Evolutionary conservation across 2,113 vertebrate species (phyloP).

Genomic region (Myrmecophaga tridactyla): DNA sequence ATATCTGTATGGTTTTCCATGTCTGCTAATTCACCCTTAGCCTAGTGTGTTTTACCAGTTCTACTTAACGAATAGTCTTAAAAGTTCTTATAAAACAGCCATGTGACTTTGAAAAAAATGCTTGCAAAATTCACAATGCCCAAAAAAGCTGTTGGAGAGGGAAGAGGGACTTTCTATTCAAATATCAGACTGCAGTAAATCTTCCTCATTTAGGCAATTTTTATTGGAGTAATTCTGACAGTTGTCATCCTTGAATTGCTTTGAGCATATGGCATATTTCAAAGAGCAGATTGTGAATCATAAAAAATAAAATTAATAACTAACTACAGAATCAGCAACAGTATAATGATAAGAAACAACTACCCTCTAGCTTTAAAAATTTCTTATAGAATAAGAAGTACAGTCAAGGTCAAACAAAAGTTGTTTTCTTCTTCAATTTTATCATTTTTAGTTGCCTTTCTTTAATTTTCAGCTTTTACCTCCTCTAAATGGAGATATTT

Average conservation of each 20-base stretch:
- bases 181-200: slow-evolving; percentile 91
- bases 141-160: slow-evolving; percentile 68
- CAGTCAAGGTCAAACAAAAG: slow-evolving; percentile 89
- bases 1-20: slow-evolving; percentile 68
- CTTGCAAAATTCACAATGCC: slow-evolving; percentile 72
- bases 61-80: slow-evolving; percentile 67
- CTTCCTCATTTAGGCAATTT: slow-evolving; percentile 94
- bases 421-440: slow-evolving; percentile 72
- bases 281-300: slow-evolving; percentile 96
- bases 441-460: slow-evolving; percentile 57
- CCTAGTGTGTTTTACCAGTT: slow-evolving; percentile 52
- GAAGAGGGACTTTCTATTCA: slow-evolving; percentile 77
- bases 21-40: slow-evolving; percentile 73
- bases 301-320: slow-evolving; percentile 98
- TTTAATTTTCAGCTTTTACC: slow-evolving; percentile 47
- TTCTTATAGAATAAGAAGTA: slow-evolving; percentile 84
- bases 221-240: slow-evolving; percentile 95
- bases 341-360: slow-evolving; percentile 90
- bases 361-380: slow-evolving; percentile 85
- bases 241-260: slow-evolving; percentile 95
- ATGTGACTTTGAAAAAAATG: slow-evolving; percentile 69
- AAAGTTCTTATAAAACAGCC: slow-evolving; percentile 71
- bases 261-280: slow-evolving; percentile 97
- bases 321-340: slow-evolving; percentile 91
- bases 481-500: not conserved